Evolutionary conservation across 2,888 invertebrate species (phyloP).

Genomic region (Drepanosiphum platanoidis): DNA sequence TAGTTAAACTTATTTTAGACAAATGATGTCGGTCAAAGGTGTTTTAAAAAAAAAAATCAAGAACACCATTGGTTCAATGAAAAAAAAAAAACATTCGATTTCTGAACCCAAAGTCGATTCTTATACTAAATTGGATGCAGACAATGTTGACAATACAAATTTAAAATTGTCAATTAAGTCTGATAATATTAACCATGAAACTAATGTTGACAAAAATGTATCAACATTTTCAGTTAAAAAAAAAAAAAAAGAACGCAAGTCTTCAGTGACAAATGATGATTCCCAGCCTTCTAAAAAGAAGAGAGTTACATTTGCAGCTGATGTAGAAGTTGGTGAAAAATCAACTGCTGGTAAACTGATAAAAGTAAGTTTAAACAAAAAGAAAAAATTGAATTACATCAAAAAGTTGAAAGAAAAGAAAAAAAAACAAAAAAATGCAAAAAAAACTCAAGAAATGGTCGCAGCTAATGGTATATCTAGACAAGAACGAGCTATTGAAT

Average conservation of each 20-base stretch:
- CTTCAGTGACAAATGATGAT: neutral
- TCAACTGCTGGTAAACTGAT: conserved; percentile 28
- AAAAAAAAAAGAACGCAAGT: conserved; percentile 16
- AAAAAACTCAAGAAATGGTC: conserved; percentile 37
- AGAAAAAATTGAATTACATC: conserved; percentile 42
- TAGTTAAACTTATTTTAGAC: too few relatives aligned
- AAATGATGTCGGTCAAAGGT: conserved; percentile 51
- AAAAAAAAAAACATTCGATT: conserved; percentile 45
- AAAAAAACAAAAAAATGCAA: conserved; percentile 52
- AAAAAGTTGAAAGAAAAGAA: conserved; percentile 50
- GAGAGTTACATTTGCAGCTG: conserved; percentile 17
- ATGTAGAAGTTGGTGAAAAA: conserved; percentile 27
- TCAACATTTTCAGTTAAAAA: neutral
- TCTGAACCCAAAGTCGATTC: neutral
- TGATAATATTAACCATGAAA: neutral
- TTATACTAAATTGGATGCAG: conserved; percentile 18
- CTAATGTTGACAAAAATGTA: neutral
- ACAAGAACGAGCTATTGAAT: conserved; percentile 54
- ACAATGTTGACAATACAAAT: neutral
- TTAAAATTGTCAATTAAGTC: neutral
- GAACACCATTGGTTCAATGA: conserved; percentile 23
- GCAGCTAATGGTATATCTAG: neutral
- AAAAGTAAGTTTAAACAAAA: conserved; percentile 49
- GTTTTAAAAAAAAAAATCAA: conserved; percentile 46
- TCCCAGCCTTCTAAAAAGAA: conserved; percentile 6